Evolutionary conservation across 2,113 vertebrate genomes (phyloP), one percentile per base, ranked within the genome.

Genomic region (Haemorhous mexicanus): DNA sequence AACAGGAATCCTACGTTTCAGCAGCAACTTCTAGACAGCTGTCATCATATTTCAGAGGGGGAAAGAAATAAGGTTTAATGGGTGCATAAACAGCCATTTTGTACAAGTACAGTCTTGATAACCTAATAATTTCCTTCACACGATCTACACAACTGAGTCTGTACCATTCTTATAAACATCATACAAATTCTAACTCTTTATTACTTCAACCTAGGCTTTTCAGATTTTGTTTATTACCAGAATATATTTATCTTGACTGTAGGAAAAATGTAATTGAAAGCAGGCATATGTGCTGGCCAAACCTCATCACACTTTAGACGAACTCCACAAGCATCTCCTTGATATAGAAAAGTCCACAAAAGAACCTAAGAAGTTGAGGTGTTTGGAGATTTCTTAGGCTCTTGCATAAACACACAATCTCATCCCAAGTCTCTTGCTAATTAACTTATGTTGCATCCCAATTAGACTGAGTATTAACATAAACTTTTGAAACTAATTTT

Each of bases 81-180:
- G 47, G 35, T 32, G 23, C 28, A 35, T 30, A 79, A 59, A 39
- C 14, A 37, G 27, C 30, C 16, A 39, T 67, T 89, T 50, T 52
- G 35, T 50, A 24, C 20, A 68, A 58, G 24, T 49, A 53, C 14
- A 43, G 16, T 43, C 26, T 67, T 67, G 76, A 55, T 24, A 76
- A 77, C 0, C 27, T 64, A 32, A 11, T 79, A 0, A n/a, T 50
- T 26, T 83, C 46, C 35, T 35, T 35, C 5, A 1, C 9, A 4
- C 13, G 32, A 61, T 43, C 28, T 73, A 79, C 41, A 39, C 20
- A 76, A 27, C 12, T 55, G 18, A 20, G 14, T 56, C 44, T 1
- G 4, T 14, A 59, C 19, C 33, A 64, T 10, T 70, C 9, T 16
- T 37, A 77, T 1, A 24, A 76, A 73, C 16, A 33, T 61, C 11